Percentiles rank a stretch among this genome's conserved stretches.
Evolutionary conservation across 1,140 invertebrate genomes (phyloP).

Genomic region (Drosophila pallidifrons): DNA sequence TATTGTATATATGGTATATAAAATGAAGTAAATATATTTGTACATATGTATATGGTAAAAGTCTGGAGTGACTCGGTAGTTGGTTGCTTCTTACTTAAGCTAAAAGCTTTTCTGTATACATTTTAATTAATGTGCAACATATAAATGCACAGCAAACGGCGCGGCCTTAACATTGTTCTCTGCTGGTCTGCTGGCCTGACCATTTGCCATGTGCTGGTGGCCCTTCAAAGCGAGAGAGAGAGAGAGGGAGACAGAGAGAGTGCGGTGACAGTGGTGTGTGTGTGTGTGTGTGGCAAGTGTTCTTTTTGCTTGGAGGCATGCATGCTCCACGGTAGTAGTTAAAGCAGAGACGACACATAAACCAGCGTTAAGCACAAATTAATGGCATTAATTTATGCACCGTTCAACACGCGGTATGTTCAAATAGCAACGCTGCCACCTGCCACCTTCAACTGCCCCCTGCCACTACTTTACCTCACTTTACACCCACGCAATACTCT

Average conservation of each 20-base stretch:
- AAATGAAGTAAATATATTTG: background rate
- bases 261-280: too few species aligned
- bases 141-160: constrained; percentile 54
- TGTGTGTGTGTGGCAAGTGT: background rate
- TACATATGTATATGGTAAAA: constrained; percentile 16
- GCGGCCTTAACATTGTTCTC: constrained; percentile 44
- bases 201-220: constrained; percentile 15
- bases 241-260: too few species aligned
- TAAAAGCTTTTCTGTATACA: constrained; percentile 83
- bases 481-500: constrained; percentile 28
- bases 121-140: constrained; percentile 63
- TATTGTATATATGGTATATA: background rate
- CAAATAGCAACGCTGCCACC: background rate
- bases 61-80: constrained; percentile 27
- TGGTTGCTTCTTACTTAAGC: constrained; percentile 70
- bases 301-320: constrained; percentile 23
- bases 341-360: constrained; percentile 72
- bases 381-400: constrained; percentile 79
- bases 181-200: constrained; percentile 27
- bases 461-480: too few species aligned
- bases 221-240: background rate
- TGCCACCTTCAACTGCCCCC: background rate
- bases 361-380: constrained; percentile 79
- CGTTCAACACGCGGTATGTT: constrained; percentile 16
- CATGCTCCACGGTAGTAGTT: constrained; percentile 58